Conservation (phyloP, 1,140 invertebrate species). For the Bombus breviceps region DNA sequence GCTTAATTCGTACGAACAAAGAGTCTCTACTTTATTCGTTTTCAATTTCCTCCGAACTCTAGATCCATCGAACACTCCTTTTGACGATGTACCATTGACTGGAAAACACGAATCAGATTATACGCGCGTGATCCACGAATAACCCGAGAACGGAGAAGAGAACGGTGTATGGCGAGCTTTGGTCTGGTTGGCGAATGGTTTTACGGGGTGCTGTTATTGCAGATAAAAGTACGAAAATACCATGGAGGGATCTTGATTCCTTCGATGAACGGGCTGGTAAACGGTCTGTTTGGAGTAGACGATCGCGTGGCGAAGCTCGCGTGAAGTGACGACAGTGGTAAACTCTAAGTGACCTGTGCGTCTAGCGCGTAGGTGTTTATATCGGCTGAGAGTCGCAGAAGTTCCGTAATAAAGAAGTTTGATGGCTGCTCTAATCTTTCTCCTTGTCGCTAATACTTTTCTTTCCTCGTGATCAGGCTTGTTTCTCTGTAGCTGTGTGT, state of each 20-base stretch:
- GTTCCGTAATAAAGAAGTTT: conserved; percentile 9
- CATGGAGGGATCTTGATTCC: neutral
- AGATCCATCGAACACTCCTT: neutral
- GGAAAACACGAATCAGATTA: neutral
- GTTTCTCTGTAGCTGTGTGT: neutral
- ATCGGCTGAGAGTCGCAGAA: neutral
- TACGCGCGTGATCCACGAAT: neutral
- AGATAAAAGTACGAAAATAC: conserved; percentile 3
- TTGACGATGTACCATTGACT: neutral
- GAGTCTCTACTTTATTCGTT: too few relatives aligned
- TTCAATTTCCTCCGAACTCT: neutral
- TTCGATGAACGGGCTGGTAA: conserved; percentile 1
- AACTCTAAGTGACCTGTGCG: neutral
- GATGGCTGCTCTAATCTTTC: neutral
- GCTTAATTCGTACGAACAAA: too few relatives aligned
- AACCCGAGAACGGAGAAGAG: neutral
- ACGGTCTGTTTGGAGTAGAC: neutral
- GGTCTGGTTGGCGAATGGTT: neutral
- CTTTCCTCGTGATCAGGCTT: neutral
- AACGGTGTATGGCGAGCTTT: neutral
- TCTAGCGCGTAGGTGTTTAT: neutral
- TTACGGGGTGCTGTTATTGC: neutral
- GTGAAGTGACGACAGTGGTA: neutral
- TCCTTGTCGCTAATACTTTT: too few relatives aligned
- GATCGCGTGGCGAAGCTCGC: neutral